These are phyloP conservation scores for Cataglyphis albicans DNA, from an alignment of 2,888 invertebrate genomes.

Conservation along the genomic window DNA sequence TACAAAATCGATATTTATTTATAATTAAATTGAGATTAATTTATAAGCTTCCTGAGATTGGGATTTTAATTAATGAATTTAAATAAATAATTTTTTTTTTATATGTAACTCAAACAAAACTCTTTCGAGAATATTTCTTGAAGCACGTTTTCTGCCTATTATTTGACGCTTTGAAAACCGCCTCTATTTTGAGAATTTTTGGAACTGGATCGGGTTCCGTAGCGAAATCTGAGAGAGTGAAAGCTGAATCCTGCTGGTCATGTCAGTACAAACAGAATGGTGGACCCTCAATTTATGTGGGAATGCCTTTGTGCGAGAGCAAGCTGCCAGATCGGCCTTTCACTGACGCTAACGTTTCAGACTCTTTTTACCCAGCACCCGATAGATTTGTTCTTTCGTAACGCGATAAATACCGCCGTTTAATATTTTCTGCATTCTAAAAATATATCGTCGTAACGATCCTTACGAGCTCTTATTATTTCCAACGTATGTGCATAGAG, in stretches of 20 bases:
- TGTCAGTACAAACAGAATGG: neutral
- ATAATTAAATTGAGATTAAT: neutral
- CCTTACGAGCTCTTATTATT: neutral
- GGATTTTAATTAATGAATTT: neutral
- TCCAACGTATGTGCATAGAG: neutral
- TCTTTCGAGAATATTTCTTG: neutral
- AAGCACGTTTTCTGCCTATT: neutral
- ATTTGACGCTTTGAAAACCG: neutral
- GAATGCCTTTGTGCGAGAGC: conserved; percentile 41
- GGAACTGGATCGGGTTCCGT: neutral
- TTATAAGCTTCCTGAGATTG: neutral
- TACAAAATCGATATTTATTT: neutral
- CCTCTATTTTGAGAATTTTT: conserved; percentile 39
- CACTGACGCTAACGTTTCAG: conserved; percentile 17
- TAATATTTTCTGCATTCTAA: neutral
- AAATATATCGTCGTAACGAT: neutral
- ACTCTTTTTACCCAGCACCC: neutral
- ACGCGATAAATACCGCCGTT: conserved; percentile 5
- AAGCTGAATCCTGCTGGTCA: conserved; percentile 24
- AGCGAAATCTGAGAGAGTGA: conserved; percentile 21
- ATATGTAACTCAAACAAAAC: neutral
- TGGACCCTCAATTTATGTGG: conserved; percentile 45
- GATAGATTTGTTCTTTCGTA: conserved; percentile 17
- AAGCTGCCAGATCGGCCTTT: conserved; percentile 34
- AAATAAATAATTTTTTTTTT: neutral